Conservation (phyloP, 2,113 vertebrate species). For the Embiotoca jacksoni region DNA sequence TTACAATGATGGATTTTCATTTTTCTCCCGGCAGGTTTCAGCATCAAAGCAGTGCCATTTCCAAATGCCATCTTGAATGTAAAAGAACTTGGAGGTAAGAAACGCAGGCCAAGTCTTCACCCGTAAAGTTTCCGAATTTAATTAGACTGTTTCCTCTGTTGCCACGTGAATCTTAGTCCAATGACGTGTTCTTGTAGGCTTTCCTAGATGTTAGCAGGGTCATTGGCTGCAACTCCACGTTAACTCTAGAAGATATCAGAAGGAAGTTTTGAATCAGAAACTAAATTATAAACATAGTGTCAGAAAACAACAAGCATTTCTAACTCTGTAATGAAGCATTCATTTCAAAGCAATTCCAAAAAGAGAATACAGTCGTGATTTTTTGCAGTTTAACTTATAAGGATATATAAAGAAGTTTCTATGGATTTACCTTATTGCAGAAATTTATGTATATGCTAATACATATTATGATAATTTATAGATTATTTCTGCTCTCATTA, state of each 20-base stretch:
- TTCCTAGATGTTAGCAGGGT: not conserved
- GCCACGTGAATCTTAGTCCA: not conserved
- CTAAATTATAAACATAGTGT: not conserved
- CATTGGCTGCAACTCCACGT: not conserved
- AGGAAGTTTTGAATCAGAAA: not conserved
- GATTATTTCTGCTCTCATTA: too few species aligned
- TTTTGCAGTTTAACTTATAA: not conserved
- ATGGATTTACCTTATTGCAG: not conserved
- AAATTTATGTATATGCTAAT: too few species aligned
- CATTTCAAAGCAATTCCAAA: not conserved
- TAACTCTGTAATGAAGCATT: not conserved
- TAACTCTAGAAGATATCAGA: not conserved
- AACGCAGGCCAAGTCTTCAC: not conserved
- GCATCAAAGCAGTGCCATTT: conserved; percentile 98
- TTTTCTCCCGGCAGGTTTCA: conserved; percentile 91
- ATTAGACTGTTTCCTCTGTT: not conserved
- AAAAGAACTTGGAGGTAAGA: conserved; percentile 98
- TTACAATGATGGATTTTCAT: conserved; percentile 34
- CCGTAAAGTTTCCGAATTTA: not conserved
- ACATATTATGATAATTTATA: too few species aligned
- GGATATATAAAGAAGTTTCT: not conserved
- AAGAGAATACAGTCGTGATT: not conserved
- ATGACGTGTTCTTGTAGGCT: not conserved
- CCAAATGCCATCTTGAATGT: conserved; percentile 97
- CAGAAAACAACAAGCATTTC: not conserved